Evolutionary conservation across 2,888 invertebrate genomes (phyloP).

Genomic region (Euzetes globulus): DNA sequence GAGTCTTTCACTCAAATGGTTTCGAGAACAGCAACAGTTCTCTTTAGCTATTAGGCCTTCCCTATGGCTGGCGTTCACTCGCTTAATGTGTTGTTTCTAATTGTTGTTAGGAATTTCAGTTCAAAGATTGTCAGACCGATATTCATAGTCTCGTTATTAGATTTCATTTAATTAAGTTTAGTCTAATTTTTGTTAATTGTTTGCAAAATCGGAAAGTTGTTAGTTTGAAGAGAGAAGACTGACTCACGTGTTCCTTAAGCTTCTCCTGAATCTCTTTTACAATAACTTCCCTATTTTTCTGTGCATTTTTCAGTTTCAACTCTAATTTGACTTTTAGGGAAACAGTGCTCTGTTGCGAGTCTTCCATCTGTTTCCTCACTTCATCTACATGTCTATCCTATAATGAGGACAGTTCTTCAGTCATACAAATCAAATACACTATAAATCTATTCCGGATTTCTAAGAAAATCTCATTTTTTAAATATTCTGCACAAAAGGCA

Average conservation of each 20-base stretch:
- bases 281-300: constrained; percentile 48
- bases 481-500: background rate
- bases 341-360: constrained; percentile 41
- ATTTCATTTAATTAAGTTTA: background rate
- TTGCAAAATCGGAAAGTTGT: background rate
- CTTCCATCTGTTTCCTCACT: constrained; percentile 39
- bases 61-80: constrained; percentile 4
- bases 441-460: background rate
- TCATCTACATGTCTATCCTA: constrained; percentile 45
- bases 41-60: background rate
- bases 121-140: background rate
- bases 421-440: background rate
- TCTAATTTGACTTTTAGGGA: constrained; percentile 36
- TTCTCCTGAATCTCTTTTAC: constrained; percentile 57
- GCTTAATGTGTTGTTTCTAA: background rate
- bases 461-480: background rate
- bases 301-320: constrained; percentile 41
- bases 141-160: background rate
- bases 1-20: background rate
- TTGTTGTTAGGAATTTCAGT: background rate
- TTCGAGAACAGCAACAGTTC: constrained; percentile 14
- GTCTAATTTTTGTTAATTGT: background rate
- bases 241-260: constrained; percentile 71
- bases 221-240: background rate
- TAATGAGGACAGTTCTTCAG: constrained; percentile 48